A percentile compares a stretch with the other conserved stretches of the same genome.
phyloP scores from a whole-genome alignment of 2,888 invertebrate species.

The Pandemis corylana region DNA sequence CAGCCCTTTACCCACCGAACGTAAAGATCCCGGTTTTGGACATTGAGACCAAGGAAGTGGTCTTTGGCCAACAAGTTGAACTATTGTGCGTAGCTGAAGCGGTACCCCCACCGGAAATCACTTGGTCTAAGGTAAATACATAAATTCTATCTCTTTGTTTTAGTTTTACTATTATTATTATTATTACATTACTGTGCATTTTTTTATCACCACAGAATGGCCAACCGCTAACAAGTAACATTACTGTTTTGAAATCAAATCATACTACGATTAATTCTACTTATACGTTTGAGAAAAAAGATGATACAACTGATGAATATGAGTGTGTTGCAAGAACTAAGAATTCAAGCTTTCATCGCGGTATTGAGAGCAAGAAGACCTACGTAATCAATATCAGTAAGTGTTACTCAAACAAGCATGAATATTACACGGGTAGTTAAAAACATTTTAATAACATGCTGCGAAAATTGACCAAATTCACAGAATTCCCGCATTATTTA shows the following conservation, averaged over 20 bases:
- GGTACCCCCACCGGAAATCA: slow-evolving; percentile 87
- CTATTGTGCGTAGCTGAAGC: slow-evolving; percentile 84
- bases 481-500: too few relatives aligned
- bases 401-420: background rate
- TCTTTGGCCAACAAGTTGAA: slow-evolving; percentile 54
- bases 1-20: slow-evolving; percentile 56
- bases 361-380: slow-evolving; percentile 45
- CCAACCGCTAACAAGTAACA: slow-evolving; percentile 47
- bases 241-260: slow-evolving; percentile 53
- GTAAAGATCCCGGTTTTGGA: slow-evolving; percentile 51
- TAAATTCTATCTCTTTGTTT: background rate
- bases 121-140: slow-evolving; percentile 88
- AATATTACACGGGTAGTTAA: background rate
- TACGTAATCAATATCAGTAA: slow-evolving; percentile 59
- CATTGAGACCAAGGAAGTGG: slow-evolving; percentile 52
- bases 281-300: slow-evolving; percentile 48
- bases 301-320: slow-evolving; percentile 61
- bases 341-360: background rate
- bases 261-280: slow-evolving; percentile 63
- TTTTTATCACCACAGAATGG: slow-evolving; percentile 51
- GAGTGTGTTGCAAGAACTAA: slow-evolving; percentile 55
- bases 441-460: too few relatives aligned
- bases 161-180: too few relatives aligned
- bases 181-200: background rate
- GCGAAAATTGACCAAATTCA: too few relatives aligned